Evolutionary conservation across 2,113 vertebrate species (phyloP), one percentile per base, ranked within the genome.

Genomic region (Butastur rufipennis): DNA sequence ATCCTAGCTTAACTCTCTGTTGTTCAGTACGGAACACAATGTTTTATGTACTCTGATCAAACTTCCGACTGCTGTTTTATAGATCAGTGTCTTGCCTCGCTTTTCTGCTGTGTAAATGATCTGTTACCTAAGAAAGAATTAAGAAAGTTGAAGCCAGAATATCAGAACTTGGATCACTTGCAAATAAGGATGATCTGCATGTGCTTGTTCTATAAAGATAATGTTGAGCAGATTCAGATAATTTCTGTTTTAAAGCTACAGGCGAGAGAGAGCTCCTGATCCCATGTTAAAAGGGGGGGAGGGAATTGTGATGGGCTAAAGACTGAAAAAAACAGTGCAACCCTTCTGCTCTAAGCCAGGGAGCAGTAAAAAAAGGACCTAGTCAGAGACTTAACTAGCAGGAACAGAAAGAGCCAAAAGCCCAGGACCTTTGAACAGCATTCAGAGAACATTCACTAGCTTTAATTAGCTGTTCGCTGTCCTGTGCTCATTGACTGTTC

Each of bases 351-450:
- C 3, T 42, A 29, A 80, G 74, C 45, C 13, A 68, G 25, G 23
- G 53, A 91, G 36, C 62, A 73, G 62, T 66, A 65, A 86, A 78
- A 63, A 55, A 92, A 29, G 38, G 34, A 88, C n/a, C 34, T 79
- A 50, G 43, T 52, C 42, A 55, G 81, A 81, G 47, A 47, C 43
- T 70, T 73, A 78, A 73, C 45, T 42, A 42, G 13, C 58, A 90
- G 81, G 40, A 91, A 77, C 40, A 80, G 78, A 84, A 75, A 56
- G 77, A 91, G 52, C 70, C 40, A 65, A 94, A 82, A 94, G 87
- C 40, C 47, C 8, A 19, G 42, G 81, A 95, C 92, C 95, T 96
- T 96, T 96, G 96, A 80, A 71, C 93, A 47, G 45, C 45, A 66
- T 68, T 63, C 70, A 66, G 90, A 53, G 53, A 94, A 90, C 62